Base-by-base conservation (phyloP, 2,888 invertebrate species). In the Melolontha melolontha region DNA sequence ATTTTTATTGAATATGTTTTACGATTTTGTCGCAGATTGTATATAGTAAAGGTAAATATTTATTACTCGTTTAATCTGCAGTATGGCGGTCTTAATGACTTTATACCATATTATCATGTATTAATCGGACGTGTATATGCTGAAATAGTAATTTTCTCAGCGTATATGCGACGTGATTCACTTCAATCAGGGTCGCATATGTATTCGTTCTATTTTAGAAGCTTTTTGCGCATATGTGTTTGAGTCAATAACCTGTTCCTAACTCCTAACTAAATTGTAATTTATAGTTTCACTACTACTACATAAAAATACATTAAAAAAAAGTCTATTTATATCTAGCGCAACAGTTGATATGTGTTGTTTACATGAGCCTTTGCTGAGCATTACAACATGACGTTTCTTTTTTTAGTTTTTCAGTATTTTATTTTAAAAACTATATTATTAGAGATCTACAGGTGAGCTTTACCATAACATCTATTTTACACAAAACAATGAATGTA, bases 241-340 rank as follows among this genome's bases (percentile, higher is more conserved):
- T 59, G 47, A 66, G 66, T 66, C 66, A 66, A 66, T 66, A 66
- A 66, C 66, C 66, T 57, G 54, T 66, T 57, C 66, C 57, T 40
- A 66, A 66, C 39, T 57, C 42, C 44, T 59, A 59, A 59, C 59
- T 42, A 66, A 66, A 66, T 66, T 57, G 47, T 66, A 66, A 57
- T 66, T 66, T 66, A 66, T 57, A 66, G 66, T 66, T 66, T 66
- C 57, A 57, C 22, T n/a, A 49, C 34, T 47, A 66, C 55, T 57
- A 57, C 66, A 54, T 66, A 66, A 66, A 66, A 66, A 66, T 66
- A 57, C 66, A 66, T 66, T 57, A 66, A 66, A 66, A 66, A 66
- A 55, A 66, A 54, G 40, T 65, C 66, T 66, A 66, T 66, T 66
- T 66, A 66, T 66, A 66, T 66, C 66, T 66, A 57, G 55, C 66